Evolutionary conservation across 2,797 vertebrate species (phyloP).

Genomic region (Sebastes oblongus): DNA sequence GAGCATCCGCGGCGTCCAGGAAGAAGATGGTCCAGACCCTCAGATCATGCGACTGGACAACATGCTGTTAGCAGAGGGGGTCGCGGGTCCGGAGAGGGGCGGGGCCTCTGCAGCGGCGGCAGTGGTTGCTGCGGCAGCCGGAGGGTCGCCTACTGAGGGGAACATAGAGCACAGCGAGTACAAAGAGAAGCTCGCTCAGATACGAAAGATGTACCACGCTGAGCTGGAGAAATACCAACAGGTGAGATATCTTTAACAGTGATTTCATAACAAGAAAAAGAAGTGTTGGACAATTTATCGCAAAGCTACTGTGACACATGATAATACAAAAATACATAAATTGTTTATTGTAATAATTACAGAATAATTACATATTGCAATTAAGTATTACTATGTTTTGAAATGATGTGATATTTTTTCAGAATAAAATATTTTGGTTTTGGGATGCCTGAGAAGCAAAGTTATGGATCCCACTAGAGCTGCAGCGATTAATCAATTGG

Average conservation of each 20-base stretch:
- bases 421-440: rapidly evolving
- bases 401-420: no score
- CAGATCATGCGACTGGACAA: slow-evolving; percentile 83
- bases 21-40: slow-evolving; percentile 78
- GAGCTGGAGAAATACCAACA: slow-evolving; percentile 87
- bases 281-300: not conserved
- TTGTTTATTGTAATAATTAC: not conserved
- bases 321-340: not conserved
- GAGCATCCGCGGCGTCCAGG: slow-evolving; percentile 74
- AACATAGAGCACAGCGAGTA: slow-evolving; percentile 83
- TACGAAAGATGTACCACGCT: slow-evolving; percentile 81
- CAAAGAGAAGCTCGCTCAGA: slow-evolving; percentile 85
- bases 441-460: not conserved
- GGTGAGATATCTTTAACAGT: slow-evolving; percentile 53
- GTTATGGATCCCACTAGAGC: no score
- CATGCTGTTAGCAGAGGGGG: slow-evolving; percentile 84
- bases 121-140: slow-evolving; percentile 70
- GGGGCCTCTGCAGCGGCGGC: slow-evolving; percentile 74
- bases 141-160: slow-evolving; percentile 76
- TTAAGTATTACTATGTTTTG: not conserved
- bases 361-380: not conserved
- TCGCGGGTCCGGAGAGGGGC: slow-evolving; percentile 80
- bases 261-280: not conserved
- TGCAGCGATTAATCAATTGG: no score
- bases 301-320: not conserved